Base-by-base conservation (phyloP, 2,113 vertebrate genomes). In the Eulemur rufifrons region DNA sequence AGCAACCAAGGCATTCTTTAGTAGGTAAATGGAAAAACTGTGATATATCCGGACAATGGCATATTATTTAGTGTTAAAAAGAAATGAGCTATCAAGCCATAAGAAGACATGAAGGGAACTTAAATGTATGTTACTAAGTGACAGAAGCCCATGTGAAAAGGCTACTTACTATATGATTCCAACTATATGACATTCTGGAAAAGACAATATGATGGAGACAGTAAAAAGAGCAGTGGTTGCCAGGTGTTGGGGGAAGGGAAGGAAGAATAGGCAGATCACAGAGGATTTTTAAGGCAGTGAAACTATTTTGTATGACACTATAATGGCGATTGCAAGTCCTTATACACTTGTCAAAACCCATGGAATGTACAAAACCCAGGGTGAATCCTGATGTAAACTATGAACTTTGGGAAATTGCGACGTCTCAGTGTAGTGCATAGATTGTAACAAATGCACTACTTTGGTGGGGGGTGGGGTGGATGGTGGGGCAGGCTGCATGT, bases 61-160 rank as follows among this genome's bases (percentile, higher is more conserved):
- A 61, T 50, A 82, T 37, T 89, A 83, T 21, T 76, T 37, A 81
- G 37, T 14, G 29, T 63, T 86, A 11, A 84, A 89, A 94, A 39
- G 54, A 73, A 80, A 63, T 13, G 12, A 61, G 64, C 50, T n/a
- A 37, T 14, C 34, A 45, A 63, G 56, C 3, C 50, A 85, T 39
- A 34, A 8, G 84, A 90, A 85, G 37, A 64, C 5, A 9, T 0
- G 23, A 27, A n/a, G n/a, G 73, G 47, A 47, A 2, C 21, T 56
- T 59, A 27, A 54, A 23, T 25, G 52, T 17, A 18, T 54, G 52
- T 54, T 54, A 54, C 52, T 54, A 52, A 52, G 50, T 52, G 52
- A 54, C 17, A 54, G 52, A 54, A 54, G 52, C 52, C 52, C 52
- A 54, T 18, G 52, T 20, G 52, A 17, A 54, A 54, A 54, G 52